A percentile compares a stretch with the other conserved stretches of the same genome.
These are phyloP conservation scores for Lathronympha strigana DNA, from an alignment of 2,888 invertebrate species.

Conservation along the genomic window DNA sequence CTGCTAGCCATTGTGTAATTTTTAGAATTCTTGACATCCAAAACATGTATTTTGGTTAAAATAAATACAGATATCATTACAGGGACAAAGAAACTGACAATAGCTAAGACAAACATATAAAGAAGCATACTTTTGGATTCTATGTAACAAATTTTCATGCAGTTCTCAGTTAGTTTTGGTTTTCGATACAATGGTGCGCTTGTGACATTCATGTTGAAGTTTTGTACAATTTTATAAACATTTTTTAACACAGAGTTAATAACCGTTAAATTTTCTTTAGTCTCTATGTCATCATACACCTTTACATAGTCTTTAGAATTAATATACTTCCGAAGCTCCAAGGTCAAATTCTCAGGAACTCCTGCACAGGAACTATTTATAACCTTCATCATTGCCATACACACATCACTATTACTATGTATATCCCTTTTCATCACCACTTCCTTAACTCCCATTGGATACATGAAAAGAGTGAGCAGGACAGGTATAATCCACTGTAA, in stretches of 20 bases:
- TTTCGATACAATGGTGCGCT: constrained; percentile 54
- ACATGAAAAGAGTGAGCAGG: constrained; percentile 68
- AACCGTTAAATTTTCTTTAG: constrained; percentile 53
- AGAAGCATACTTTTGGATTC: constrained; percentile 68
- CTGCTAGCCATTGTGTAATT: constrained; percentile 67
- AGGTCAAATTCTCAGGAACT: constrained; percentile 48
- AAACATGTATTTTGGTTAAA: constrained; percentile 70
- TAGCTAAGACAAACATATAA: constrained; percentile 68
- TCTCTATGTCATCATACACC: constrained; percentile 54
- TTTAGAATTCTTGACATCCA: constrained; percentile 63
- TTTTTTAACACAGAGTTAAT: constrained; percentile 63
- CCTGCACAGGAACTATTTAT: constrained; percentile 58
- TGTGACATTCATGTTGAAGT: constrained; percentile 58
- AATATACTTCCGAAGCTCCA: constrained; percentile 58
- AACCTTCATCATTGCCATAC: constrained; percentile 66
- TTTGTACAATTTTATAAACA: constrained; percentile 64
- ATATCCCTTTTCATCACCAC: constrained; percentile 52
- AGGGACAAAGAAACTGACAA: constrained; percentile 74
- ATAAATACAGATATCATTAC: constrained; percentile 73
- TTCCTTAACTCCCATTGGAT: constrained; percentile 66
- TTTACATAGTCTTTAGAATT: constrained; percentile 60
- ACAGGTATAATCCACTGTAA: constrained; percentile 73
- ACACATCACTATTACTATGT: constrained; percentile 55
- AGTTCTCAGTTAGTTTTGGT: constrained; percentile 58
- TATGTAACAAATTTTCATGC: constrained; percentile 70